Percentiles rank a stretch among this genome's conserved stretches.
Evolutionary conservation across 2,113 vertebrate genomes (phyloP).

Genomic region (Petrocephalus microphthalmus): DNA sequence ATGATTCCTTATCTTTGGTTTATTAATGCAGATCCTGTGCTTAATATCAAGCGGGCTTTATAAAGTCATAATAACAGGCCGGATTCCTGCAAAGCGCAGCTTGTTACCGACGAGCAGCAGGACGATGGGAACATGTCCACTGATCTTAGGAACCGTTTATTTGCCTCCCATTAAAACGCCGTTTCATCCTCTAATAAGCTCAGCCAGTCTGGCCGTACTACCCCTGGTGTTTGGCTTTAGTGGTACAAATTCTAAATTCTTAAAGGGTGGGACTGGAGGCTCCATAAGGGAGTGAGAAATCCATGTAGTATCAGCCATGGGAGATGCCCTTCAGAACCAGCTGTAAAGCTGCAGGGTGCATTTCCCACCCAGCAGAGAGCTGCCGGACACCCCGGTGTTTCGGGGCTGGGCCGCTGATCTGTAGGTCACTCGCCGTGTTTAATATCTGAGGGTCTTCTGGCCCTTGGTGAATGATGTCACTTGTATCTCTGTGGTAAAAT

Average conservation of each 20-base stretch:
- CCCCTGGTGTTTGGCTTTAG: not conserved
- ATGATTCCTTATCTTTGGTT: not conserved
- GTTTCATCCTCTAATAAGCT: not conserved
- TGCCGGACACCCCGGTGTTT: not conserved
- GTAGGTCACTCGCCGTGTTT: not conserved
- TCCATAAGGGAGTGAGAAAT: no score
- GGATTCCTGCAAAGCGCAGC: not conserved
- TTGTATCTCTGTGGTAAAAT: not conserved
- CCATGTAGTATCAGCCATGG: not conserved
- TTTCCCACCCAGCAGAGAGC: not conserved
- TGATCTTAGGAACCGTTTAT: not conserved
- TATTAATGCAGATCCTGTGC: not conserved
- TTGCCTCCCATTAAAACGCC: not conserved
- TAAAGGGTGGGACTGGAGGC: not conserved
- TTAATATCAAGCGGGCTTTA: not conserved
- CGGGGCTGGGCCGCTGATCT: not conserved
- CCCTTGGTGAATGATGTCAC: not conserved
- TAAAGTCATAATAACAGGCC: not conserved
- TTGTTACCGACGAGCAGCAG: not conserved
- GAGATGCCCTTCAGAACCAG: not conserved
- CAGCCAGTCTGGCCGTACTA: not conserved
- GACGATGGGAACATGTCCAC: no score
- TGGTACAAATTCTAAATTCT: not conserved
- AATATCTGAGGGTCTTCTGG: not conserved
- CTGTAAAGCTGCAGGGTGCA: not conserved